Percentiles rank a stretch among this genome's conserved stretches.
These are phyloP conservation scores for Columba janthina DNA, from an alignment of 2,113 vertebrate species.

Conservation along the genomic window DNA sequence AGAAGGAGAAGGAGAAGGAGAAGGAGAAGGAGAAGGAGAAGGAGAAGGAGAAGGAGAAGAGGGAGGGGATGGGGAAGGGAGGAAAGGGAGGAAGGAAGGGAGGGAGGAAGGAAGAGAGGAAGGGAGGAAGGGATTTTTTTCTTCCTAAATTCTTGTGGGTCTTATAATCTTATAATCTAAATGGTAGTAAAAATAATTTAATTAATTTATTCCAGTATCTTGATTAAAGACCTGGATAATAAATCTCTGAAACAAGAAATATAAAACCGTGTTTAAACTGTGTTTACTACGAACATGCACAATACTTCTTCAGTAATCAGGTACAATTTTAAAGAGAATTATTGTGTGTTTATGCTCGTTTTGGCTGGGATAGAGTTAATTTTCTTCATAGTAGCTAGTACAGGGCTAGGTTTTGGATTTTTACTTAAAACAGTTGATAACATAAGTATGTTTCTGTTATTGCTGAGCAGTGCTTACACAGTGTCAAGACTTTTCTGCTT, in stretches of 20 bases:
- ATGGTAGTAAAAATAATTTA: not conserved
- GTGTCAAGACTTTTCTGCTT: not conserved
- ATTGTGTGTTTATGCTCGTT: not conserved
- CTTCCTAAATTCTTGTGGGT: not conserved
- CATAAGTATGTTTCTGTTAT: rapidly evolving
- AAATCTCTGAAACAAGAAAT: not conserved
- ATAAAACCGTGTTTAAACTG: not conserved
- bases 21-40: no score
- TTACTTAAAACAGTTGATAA: not conserved
- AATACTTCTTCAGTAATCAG: not conserved
- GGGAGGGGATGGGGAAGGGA: no score
- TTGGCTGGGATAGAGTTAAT: not conserved
- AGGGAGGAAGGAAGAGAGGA: rapidly evolving
- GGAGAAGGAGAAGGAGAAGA: no score
- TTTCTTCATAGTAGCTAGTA: not conserved
- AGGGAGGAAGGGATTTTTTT: not conserved
- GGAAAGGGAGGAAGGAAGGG: not conserved
- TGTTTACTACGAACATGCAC: not conserved
- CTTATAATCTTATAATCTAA: not conserved
- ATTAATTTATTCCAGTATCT: not conserved
- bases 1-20: no score
- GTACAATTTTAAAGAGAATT: not conserved
- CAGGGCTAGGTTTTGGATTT: not conserved
- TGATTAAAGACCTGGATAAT: not conserved
- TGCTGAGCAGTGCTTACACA: not conserved